Base-by-base conservation (phyloP, 2,113 vertebrate species). In the Acinonyx jubatus region DNA sequence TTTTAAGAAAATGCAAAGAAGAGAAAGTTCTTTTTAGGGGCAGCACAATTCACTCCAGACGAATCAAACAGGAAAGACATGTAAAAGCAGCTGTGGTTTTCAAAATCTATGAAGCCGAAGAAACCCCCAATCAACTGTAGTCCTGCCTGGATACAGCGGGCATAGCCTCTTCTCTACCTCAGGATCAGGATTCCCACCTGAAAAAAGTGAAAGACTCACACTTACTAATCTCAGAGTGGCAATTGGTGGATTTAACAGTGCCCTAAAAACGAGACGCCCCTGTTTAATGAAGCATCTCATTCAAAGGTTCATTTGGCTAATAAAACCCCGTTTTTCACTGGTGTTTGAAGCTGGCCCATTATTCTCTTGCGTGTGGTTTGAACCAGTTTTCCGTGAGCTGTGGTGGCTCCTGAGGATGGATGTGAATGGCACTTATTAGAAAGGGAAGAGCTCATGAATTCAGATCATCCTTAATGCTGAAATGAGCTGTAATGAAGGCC, bases 281-380 rank as follows among this genome's bases (percentile, higher is more conserved):
- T 78, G 63, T 96, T 90, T 97, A 91, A 96, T 31, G 94, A 92
- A 97, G 81, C 87, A 61, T 89, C 92, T 95, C 97, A 96, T 91
- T 97, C 97, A 95, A 61, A 97, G 97, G 65, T 78, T 96, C 96
- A 83, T 94, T 92, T 81, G 69, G 92, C 95, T 96, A 95, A 96
- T 97, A 94, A 97, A 96, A 94, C 36, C 91, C 86, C 11, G 7
- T 92, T 95, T 97, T 88, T 95, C 95, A 81, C 94, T 95, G 76
- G 94, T 92, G 85, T 94, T 97, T 98, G 97, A 96, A 96, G 94
- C 97, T 50, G 14, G 83, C 65, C 96, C 93, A 96, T 97, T 98
- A 94, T 98, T 98, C 97, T 94, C 71, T 97, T 66, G 61, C 31
- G 1, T 86, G 50, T 98, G 90, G 93, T 68, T 97, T 92, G 68